A percentile compares a stretch with the other conserved stretches of the same genome.
These are phyloP conservation scores for Ophion ellenae DNA, from an alignment of 2,888 invertebrate species.

Conservation along the genomic window DNA sequence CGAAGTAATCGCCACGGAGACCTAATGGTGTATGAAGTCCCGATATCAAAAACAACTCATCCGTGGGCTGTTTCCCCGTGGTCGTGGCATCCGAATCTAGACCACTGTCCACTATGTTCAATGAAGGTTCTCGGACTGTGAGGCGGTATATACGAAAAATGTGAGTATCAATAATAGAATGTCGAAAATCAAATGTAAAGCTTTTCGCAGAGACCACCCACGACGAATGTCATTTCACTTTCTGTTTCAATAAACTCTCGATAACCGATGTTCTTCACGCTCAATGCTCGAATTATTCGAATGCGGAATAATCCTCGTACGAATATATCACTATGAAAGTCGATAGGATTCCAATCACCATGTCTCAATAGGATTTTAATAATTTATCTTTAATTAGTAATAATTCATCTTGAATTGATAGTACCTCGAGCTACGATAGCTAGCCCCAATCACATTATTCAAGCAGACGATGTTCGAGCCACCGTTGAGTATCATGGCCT, in stretches of 20 bases:
- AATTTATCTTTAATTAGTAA: background rate
- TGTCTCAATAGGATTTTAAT: background rate
- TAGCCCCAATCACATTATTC: background rate
- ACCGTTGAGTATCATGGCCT: background rate
- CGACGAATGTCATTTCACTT: conserved; percentile 47
- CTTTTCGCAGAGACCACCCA: conserved; percentile 17
- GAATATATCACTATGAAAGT: background rate
- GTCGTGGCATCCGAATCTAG: conserved; percentile 41
- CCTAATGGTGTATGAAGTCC: conserved; percentile 82
- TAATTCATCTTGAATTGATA: background rate
- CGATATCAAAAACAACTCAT: conserved; percentile 81
- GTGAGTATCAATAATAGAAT: conserved; percentile 21
- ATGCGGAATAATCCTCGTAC: background rate
- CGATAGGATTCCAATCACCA: background rate
- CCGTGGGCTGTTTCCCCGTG: conserved; percentile 42
- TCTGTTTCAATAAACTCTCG: conserved; percentile 46
- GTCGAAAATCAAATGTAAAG: conserved; percentile 20
- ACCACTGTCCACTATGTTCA: conserved; percentile 47
- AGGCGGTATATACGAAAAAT: conserved; percentile 24
- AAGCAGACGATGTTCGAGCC: background rate
- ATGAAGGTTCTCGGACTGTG: conserved; percentile 30
- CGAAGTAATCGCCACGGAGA: conserved; percentile 79
- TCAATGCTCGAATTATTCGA: background rate
- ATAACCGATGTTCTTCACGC: conserved; percentile 31
- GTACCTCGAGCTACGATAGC: background rate